A percentile compares a stretch with the other conserved stretches of the same genome.
These are phyloP conservation scores for Mesocentrotus franciscanus DNA, from an alignment of 53 echinoderm and acorn worm species.

Conservation along the genomic window DNA sequence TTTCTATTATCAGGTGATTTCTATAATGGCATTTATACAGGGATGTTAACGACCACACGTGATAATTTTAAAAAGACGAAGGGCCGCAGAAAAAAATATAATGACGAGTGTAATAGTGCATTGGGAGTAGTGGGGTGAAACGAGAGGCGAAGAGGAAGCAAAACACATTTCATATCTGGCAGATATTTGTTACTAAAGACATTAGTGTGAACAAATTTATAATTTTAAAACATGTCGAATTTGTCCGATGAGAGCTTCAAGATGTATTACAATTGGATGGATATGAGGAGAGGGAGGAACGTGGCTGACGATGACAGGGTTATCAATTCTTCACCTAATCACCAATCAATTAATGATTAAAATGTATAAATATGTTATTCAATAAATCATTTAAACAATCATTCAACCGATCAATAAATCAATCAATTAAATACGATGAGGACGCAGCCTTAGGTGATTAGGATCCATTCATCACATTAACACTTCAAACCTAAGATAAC, in stretches of 20 bases:
- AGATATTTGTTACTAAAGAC: too few relatives aligned
- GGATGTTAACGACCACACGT: slow-evolving; percentile 23
- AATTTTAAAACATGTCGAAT: not conserved
- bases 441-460: too few relatives aligned
- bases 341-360: not conserved
- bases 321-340: not conserved
- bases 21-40: not conserved
- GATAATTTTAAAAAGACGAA: not conserved
- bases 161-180: not conserved
- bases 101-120: not conserved
- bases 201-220: not conserved
- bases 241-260: not conserved
- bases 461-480: too few relatives aligned
- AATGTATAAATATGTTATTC: not conserved
- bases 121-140: not conserved
- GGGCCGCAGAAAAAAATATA: not conserved
- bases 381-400: not conserved
- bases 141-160: not conserved
- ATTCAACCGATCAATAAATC: too few relatives aligned
- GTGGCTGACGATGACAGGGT: not conserved
- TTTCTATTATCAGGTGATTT: not conserved
- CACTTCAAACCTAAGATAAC: too few relatives aligned
- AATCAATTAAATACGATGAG: too few relatives aligned
- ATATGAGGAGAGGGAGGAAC: not conserved
- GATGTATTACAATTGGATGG: not conserved